Evolutionary conservation across 2,888 invertebrate species (phyloP).

Genomic region (Physocephala rufipes): DNA sequence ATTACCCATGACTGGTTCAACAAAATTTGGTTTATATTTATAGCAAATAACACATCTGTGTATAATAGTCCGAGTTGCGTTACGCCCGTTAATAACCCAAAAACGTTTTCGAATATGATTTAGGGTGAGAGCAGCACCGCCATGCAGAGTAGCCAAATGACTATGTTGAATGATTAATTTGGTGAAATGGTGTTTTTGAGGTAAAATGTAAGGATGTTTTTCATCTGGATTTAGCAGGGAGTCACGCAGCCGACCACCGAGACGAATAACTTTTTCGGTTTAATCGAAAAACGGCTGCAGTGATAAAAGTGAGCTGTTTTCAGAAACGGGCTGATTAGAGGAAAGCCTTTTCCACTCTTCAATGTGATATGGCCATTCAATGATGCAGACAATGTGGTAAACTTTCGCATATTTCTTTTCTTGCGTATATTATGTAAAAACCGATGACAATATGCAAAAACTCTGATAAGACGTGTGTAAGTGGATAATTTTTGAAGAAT

Average conservation of each 20-base stretch:
- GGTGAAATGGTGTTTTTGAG: conserved; percentile 25
- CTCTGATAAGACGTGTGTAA: conserved; percentile 8
- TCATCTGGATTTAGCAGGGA: conserved; percentile 20
- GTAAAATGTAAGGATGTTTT: conserved; percentile 29
- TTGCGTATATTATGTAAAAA: conserved; percentile 8
- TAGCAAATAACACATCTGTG: conserved; percentile 35
- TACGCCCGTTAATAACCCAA: conserved; percentile 37
- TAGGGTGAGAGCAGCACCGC: conserved; percentile 15
- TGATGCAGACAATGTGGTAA: conserved; percentile 4
- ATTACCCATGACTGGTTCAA: conserved; percentile 29
- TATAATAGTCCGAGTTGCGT: conserved; percentile 28
- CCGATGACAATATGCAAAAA: conserved; percentile 21
- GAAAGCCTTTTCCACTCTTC: conserved; percentile 29
- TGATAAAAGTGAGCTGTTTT: conserved; percentile 23
- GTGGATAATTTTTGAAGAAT: neutral
- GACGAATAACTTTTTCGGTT: conserved; percentile 13
- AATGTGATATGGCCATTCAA: conserved; percentile 19
- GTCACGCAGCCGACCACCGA: conserved; percentile 27
- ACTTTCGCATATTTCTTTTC: conserved; percentile 6
- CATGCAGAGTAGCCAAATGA: conserved; percentile 22
- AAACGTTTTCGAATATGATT: conserved; percentile 28
- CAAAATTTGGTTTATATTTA: conserved; percentile 27
- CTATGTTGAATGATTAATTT: conserved; percentile 15
- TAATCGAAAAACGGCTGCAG: conserved; percentile 28
- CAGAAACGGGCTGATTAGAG: conserved; percentile 4